phyloP scores from a whole-genome alignment of 2,113 vertebrate species.

The Alces alces region DNA sequence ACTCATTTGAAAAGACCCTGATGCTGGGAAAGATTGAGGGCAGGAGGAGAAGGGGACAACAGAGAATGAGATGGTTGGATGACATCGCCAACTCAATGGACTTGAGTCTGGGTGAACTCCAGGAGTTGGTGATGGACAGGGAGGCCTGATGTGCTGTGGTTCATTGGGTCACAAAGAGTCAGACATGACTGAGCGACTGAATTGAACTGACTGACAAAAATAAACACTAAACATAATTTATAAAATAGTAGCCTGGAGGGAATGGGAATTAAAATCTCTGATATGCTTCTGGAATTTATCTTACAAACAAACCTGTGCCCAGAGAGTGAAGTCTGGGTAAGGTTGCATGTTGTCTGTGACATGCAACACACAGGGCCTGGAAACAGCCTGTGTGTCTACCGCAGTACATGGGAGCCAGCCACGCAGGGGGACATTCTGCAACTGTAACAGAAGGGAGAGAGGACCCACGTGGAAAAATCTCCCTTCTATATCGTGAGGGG shows the following conservation, averaged over 20 bases:
- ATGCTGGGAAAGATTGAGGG: not conserved
- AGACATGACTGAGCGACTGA: fast-evolving
- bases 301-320: not conserved
- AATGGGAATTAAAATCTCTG: not conserved
- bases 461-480: fast-evolving
- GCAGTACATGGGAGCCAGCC: not conserved
- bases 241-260: not conserved
- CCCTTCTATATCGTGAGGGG: not conserved
- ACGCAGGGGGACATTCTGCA: too few relatives aligned
- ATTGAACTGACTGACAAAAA: not conserved
- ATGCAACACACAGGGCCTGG: not conserved
- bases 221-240: not conserved
- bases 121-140: not conserved
- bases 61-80: not conserved
- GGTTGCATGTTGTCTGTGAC: not conserved
- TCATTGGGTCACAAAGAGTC: not conserved
- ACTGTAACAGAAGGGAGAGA: not conserved
- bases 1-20: not conserved
- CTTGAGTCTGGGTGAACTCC: not conserved
- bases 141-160: fast-evolving
- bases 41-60: not conserved
- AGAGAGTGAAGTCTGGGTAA: not conserved
- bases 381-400: not conserved
- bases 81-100: not conserved
- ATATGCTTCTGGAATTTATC: not conserved